Conservation (phyloP, 2,888 invertebrate genomes). For the Drosophila pegasa region DNA sequence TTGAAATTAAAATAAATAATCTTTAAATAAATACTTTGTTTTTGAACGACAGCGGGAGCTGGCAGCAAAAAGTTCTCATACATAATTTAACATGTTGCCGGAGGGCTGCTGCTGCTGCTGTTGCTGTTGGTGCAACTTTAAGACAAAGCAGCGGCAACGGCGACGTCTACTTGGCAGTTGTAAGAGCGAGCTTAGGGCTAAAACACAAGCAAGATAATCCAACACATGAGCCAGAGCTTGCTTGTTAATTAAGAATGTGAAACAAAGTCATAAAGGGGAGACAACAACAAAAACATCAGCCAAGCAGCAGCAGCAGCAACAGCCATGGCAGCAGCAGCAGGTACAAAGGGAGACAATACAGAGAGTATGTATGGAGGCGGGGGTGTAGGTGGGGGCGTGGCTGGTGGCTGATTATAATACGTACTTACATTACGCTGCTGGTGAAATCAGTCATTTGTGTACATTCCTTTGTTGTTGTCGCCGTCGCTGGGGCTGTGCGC, state of each 20-base stretch:
- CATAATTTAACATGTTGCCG: slow-evolving; percentile 46
- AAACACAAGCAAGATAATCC: slow-evolving; percentile 64
- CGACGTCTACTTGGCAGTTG: slow-evolving; percentile 47
- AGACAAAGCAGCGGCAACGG: slow-evolving; percentile 32
- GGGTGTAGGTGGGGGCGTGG: slow-evolving; percentile 8
- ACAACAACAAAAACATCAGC: slow-evolving; percentile 38
- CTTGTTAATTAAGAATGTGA: slow-evolving; percentile 79
- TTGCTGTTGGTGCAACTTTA: slow-evolving; percentile 51
- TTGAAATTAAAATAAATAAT: background rate
- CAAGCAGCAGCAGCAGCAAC: slow-evolving; percentile 10
- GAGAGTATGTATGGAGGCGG: slow-evolving; percentile 31
- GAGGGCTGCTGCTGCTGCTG: background rate
- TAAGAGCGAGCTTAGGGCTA: slow-evolving; percentile 57
- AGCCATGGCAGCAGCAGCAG: slow-evolving; percentile 38
- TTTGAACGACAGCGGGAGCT: slow-evolving; percentile 27
- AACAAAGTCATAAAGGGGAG: slow-evolving; percentile 76
- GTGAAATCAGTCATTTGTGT: slow-evolving; percentile 45
- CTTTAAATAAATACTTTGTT: slow-evolving; percentile 9
- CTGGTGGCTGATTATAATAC: slow-evolving; percentile 50
- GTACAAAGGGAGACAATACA: slow-evolving; percentile 43
- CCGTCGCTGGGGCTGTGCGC: slow-evolving; percentile 2
- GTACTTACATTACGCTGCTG: slow-evolving; percentile 31
- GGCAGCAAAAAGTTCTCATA: slow-evolving; percentile 37
- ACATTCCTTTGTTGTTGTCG: slow-evolving; percentile 12
- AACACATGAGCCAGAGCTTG: slow-evolving; percentile 57